A percentile compares a stretch with the other conserved stretches of the same genome.
These are phyloP conservation scores for Picathartes gymnocephalus DNA, from an alignment of 2,113 vertebrate genomes.

Conservation along the genomic window DNA sequence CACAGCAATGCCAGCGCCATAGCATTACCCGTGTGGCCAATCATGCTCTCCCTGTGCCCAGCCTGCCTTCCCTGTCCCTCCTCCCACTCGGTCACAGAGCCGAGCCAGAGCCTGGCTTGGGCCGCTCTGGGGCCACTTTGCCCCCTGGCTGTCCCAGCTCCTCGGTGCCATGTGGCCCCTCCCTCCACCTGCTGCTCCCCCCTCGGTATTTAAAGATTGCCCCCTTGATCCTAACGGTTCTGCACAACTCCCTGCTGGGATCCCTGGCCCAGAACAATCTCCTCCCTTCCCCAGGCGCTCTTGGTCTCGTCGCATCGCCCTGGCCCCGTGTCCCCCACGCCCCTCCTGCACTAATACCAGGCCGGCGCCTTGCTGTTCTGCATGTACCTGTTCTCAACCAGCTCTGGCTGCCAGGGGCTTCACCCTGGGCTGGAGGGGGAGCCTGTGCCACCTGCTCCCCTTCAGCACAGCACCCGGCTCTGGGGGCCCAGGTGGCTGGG, in stretches of 20 bases:
- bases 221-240: background rate
- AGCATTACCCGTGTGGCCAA: background rate
- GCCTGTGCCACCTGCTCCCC: background rate
- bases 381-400: constrained; percentile 49
- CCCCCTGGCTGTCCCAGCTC: background rate
- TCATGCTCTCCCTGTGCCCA: background rate
- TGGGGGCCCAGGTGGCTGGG: background rate
- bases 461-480: background rate
- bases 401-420: background rate
- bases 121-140: background rate
- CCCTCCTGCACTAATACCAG: constrained; percentile 34
- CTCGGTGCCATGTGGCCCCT: constrained; percentile 33
- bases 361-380: constrained; percentile 59
- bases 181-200: background rate
- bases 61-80: background rate
- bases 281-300: background rate
- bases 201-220: constrained; percentile 41
- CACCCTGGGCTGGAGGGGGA: background rate
- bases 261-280: background rate
- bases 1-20: background rate
- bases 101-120: background rate
- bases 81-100: background rate
- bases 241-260: constrained; percentile 46
- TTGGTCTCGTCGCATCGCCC: background rate
- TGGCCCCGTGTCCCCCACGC: background rate